Evolutionary conservation across 2,888 invertebrate genomes (phyloP).

Genomic region (Monochamus alternatus): DNA sequence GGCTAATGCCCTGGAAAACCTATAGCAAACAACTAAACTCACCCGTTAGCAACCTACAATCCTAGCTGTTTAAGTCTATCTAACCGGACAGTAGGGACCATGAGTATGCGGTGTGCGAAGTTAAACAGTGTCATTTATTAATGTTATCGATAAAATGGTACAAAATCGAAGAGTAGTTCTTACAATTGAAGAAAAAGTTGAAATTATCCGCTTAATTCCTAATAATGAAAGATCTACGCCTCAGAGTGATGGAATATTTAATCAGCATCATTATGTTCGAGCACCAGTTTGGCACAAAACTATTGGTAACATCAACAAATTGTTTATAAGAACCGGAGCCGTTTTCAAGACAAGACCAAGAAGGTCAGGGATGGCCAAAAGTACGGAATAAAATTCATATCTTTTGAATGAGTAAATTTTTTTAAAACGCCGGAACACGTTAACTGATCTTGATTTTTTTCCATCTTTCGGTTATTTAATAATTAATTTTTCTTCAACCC

Average conservation of each 20-base stretch:
- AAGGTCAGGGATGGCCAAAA: background rate
- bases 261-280: slow-evolving; percentile 4
- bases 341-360: slow-evolving; percentile 23
- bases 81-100: no score
- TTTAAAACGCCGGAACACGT: no score
- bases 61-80: background rate
- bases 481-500: no score
- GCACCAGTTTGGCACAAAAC: background rate
- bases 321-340: slow-evolving; percentile 14
- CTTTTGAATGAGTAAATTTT: no score
- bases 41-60: no score
- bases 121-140: slow-evolving; percentile 4
- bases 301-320: slow-evolving; percentile 11
- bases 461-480: no score
- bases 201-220: slow-evolving; percentile 34
- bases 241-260: background rate
- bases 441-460: no score
- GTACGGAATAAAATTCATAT: no score
- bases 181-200: slow-evolving; percentile 36
- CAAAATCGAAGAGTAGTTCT: slow-evolving; percentile 34
- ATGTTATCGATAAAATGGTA: slow-evolving; percentile 13
- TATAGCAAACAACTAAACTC: no score
- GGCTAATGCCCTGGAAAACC: no score
- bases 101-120: background rate
- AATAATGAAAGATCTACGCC: slow-evolving; percentile 32